Conservation (phyloP, 2,888 invertebrate genomes). For the Coronaproctus castanopsis region DNA sequence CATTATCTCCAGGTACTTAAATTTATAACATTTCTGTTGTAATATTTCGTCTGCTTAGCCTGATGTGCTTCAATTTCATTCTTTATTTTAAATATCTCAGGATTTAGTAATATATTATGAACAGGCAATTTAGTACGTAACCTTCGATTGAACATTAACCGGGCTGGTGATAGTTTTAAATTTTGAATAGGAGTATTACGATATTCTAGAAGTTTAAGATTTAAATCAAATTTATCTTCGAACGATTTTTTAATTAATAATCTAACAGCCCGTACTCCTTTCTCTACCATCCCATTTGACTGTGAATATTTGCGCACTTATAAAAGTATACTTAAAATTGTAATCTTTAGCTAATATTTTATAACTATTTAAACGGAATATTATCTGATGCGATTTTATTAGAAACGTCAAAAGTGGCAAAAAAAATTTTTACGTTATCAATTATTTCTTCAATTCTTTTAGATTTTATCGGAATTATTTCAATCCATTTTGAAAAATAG, state of each 20-base stretch:
- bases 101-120: not conserved
- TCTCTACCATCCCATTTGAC: not conserved
- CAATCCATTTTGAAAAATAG: not conserved
- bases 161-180: not conserved
- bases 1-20: not conserved
- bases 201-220: not conserved
- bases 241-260: not conserved
- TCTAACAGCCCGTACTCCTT: not conserved
- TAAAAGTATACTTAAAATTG: not conserved
- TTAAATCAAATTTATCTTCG: not conserved
- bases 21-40: not conserved
- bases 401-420: not conserved
- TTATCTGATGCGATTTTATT: not conserved
- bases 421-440: not conserved
- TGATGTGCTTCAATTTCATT: not conserved
- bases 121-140: not conserved
- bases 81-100: not conserved
- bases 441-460: not conserved
- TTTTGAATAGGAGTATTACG: no score
- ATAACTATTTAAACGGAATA: not conserved
- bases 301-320: not conserved
- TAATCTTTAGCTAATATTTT: not conserved
- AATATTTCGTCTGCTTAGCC: not conserved
- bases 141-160: no score
- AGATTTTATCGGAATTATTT: not conserved